Evolutionary conservation across 2,888 invertebrate genomes (phyloP).

Genomic region (Endomychus coccineus): DNA sequence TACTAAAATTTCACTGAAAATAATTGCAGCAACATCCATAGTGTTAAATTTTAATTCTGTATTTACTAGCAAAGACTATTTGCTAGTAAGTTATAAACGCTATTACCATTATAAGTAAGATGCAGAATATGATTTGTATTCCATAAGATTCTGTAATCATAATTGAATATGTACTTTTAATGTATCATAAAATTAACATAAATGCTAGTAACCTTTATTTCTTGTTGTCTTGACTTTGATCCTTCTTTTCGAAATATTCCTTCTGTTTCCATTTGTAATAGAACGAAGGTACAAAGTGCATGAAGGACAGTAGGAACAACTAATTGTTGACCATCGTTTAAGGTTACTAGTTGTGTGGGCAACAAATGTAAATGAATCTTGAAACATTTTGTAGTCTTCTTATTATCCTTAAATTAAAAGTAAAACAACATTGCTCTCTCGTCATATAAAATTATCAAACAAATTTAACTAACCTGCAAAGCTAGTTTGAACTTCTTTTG

Average conservation of each 20-base stretch:
- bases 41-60: too few species aligned
- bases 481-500: constrained; percentile 57
- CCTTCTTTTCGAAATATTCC: constrained; percentile 87
- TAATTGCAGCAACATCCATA: too few species aligned
- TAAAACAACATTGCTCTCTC: constrained; percentile 9
- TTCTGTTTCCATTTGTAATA: constrained; percentile 64
- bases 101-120: too few species aligned
- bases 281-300: constrained; percentile 62
- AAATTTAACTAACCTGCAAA: constrained; percentile 37
- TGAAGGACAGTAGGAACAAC: constrained; percentile 66
- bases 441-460: constrained; percentile 3
- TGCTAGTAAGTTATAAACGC: too few species aligned
- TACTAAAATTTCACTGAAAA: too few species aligned
- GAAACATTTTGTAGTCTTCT: constrained; percentile 45
- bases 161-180: too few species aligned
- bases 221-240: constrained; percentile 72
- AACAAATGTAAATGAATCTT: constrained; percentile 48
- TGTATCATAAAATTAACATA: too few species aligned
- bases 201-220: constrained; percentile 78
- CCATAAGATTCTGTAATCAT: too few species aligned
- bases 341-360: constrained; percentile 50
- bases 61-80: too few species aligned
- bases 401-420: constrained; percentile 30
- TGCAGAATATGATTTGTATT: too few species aligned
- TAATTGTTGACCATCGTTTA: constrained; percentile 62